A percentile compares a stretch with the other conserved stretches of the same genome.
Conservation (phyloP, 2,113 vertebrate species). For the Spermophilus dauricus region DNA sequence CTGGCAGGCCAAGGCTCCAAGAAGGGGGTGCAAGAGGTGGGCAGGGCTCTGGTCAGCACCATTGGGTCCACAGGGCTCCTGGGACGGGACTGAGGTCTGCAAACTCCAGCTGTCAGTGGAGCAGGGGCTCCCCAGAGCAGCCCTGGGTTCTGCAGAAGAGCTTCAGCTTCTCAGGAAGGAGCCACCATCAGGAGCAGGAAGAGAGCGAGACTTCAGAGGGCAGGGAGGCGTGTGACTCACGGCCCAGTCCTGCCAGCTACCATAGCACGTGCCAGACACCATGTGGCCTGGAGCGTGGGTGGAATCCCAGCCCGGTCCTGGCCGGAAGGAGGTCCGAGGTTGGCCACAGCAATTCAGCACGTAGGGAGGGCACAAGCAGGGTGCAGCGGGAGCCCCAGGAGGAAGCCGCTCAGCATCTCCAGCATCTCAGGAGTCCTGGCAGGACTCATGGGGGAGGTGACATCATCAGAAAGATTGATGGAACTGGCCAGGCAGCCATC, state of each 20-base stretch:
- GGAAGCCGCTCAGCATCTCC: background rate
- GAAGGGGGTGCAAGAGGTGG: background rate
- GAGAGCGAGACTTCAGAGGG: conserved; percentile 29
- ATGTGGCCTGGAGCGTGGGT: background rate
- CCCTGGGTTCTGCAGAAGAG: conserved; percentile 52
- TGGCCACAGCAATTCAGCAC: background rate
- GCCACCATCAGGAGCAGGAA: background rate
- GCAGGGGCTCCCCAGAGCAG: conserved; percentile 46
- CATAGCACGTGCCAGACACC: background rate
- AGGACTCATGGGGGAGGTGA: conserved; percentile 49
- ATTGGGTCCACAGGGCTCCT: background rate
- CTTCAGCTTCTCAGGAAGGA: conserved; percentile 56
- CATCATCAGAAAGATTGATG: conserved; percentile 47
- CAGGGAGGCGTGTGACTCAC: conserved; percentile 55
- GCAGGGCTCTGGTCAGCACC: background rate
- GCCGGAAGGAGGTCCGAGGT: background rate
- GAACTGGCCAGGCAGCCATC: background rate
- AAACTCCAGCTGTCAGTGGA: conserved; percentile 62
- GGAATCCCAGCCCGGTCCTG: background rate
- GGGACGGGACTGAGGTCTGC: background rate
- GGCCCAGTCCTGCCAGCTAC: background rate
- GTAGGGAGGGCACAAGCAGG: background rate
- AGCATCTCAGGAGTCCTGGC: background rate
- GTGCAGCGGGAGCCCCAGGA: background rate
- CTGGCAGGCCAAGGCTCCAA: background rate